A percentile compares a stretch with the other conserved stretches of the same genome.
phyloP scores from a whole-genome alignment of 2,797 vertebrate genomes.

The Mus caroli region DNA sequence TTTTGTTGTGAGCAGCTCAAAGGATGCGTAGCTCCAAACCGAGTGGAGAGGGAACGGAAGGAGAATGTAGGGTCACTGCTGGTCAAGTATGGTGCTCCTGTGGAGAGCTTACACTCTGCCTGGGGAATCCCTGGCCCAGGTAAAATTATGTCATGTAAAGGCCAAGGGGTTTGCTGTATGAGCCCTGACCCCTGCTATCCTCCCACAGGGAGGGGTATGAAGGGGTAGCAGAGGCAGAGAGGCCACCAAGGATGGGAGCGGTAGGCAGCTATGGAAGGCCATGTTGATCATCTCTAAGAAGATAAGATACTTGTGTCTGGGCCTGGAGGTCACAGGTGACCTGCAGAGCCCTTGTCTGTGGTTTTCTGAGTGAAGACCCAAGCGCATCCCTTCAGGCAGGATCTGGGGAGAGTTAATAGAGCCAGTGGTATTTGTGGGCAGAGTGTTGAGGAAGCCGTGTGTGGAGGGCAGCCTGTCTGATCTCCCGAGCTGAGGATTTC shows the following conservation, averaged over 20 bases:
- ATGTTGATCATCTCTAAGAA: background rate
- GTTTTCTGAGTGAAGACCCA: background rate
- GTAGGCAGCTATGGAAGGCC: background rate
- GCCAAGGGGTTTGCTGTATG: background rate
- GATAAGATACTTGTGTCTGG: background rate
- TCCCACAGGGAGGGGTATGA: background rate
- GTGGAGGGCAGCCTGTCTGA: background rate
- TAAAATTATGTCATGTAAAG: background rate
- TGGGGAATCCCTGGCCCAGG: background rate
- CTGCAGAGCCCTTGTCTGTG: background rate
- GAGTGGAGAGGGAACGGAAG: background rate
- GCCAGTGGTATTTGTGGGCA: background rate
- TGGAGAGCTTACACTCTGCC: background rate
- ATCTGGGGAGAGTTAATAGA: background rate
- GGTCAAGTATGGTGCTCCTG: background rate
- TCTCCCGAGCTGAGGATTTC: background rate
- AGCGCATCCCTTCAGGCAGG: background rate
- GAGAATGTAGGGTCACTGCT: background rate
- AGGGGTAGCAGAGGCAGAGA: background rate
- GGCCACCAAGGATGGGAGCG: background rate
- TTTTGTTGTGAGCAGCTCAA: background rate
- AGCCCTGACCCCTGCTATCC: background rate
- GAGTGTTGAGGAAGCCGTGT: background rate
- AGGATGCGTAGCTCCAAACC: background rate
- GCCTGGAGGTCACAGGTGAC: background rate